Evolutionary conservation across 2,888 invertebrate species (phyloP).

Genomic region (Caenorhabditis macrosperma): DNA sequence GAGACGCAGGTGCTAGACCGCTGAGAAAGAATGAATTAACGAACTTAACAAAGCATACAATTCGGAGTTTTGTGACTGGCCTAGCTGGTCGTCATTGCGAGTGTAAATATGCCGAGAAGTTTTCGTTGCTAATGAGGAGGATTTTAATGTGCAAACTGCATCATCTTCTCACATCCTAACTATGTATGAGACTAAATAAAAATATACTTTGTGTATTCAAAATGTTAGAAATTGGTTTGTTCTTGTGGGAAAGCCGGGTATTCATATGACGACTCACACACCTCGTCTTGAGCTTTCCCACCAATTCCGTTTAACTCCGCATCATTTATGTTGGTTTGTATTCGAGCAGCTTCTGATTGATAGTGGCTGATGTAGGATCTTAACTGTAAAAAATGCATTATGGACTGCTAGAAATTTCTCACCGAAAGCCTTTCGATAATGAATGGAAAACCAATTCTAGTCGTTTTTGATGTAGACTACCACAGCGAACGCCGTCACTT

Average conservation of each 20-base stretch:
- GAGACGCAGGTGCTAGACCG: conserved; percentile 16
- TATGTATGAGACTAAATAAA: no score
- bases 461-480: conserved; percentile 30
- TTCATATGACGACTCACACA: conserved; percentile 9
- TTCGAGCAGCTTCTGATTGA: conserved; percentile 43
- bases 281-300: conserved; percentile 33
- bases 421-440: conserved; percentile 45
- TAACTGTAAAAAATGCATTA: conserved; percentile 3
- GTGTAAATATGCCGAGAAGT: not conserved
- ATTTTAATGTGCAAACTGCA: no score
- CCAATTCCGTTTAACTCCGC: conserved; percentile 11
- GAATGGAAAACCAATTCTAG: conserved; percentile 50
- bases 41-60: conserved; percentile 48
- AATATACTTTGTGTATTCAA: no score
- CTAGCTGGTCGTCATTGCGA: not conserved
- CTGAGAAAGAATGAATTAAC: conserved; percentile 37
- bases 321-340: conserved; percentile 24
- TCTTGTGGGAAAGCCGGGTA: no score
- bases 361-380: conserved; percentile 51
- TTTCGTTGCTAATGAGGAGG: no score
- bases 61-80: conserved; percentile 10
- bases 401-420: not conserved
- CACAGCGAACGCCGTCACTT: conserved; percentile 26
- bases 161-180: no score
- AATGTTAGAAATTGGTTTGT: no score